phyloP scores from a whole-genome alignment of 1,140 invertebrate genomes.

The Drosophila sproati region DNA sequence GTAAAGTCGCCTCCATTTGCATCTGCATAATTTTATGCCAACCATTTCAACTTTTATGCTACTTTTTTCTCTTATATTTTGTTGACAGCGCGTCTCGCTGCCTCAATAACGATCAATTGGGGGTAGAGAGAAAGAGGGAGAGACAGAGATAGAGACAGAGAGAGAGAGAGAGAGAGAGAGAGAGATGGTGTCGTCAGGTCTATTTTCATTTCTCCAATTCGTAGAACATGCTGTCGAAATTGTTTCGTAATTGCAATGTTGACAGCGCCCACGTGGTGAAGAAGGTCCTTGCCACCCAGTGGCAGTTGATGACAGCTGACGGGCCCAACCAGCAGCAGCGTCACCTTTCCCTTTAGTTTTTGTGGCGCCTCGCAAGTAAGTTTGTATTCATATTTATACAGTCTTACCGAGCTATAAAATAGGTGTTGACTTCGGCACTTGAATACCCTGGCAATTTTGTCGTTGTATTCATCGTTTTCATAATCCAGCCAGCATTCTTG shows the following conservation, averaged over 20 bases:
- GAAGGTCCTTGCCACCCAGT: conserved; percentile 20
- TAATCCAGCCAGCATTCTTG: no score
- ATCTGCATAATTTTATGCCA: conserved; percentile 80
- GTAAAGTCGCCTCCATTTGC: conserved; percentile 27
- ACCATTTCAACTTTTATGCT: conserved; percentile 63
- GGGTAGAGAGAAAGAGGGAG: conserved; percentile 11
- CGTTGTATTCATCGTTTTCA: no score
- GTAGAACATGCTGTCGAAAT: conserved; percentile 77
- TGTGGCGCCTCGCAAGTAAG: no score
- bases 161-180: conserved; percentile 5
- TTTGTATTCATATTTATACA: no score
- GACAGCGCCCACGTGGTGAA: conserved; percentile 56
- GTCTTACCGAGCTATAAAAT: no score
- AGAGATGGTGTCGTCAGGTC: conserved; percentile 20
- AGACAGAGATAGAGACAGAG: not conserved
- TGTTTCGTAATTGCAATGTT: conserved; percentile 81
- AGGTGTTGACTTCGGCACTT: no score
- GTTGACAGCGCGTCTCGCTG: conserved; percentile 53
- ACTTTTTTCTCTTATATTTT: conserved; percentile 54
- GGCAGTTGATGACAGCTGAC: not conserved
- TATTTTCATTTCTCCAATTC: conserved; percentile 63
- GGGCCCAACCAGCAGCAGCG: no score
- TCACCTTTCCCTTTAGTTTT: not conserved
- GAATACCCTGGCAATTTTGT: no score
- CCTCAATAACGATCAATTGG: conserved; percentile 43